Conservation (phyloP, 1,140 invertebrate genomes). For the Neotoxoptera formosana region DNA sequence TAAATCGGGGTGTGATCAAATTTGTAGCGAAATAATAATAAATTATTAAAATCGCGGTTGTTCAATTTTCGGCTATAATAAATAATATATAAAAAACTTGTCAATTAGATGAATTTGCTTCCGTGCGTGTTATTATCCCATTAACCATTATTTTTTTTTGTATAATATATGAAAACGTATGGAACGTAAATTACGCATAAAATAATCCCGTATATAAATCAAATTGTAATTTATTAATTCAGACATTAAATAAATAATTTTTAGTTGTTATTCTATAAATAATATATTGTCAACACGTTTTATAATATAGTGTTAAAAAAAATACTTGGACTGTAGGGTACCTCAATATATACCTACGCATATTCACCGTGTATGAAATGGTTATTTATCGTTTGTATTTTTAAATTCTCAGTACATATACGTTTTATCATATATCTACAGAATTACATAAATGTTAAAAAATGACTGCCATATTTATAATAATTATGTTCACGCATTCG, state of each 20-base stretch:
- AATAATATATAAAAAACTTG: conserved; percentile 22
- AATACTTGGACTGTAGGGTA: neutral
- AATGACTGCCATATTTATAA: neutral
- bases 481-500: neutral
- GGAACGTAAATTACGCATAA: neutral
- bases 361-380: neutral
- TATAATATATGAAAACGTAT: neutral
- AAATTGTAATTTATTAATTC: conserved; percentile 35
- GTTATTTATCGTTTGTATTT: neutral
- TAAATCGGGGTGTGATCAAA: neutral
- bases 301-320: neutral
- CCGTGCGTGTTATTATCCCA: conserved; percentile 29
- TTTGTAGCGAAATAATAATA: neutral
- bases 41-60: neutral
- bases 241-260: conserved; percentile 15
- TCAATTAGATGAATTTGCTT: conserved; percentile 15
- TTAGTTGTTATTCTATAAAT: neutral
- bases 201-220: neutral
- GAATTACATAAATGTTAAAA: neutral
- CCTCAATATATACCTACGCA: neutral
- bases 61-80: neutral
- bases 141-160: neutral
- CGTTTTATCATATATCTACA: neutral
- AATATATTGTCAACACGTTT: conserved; percentile 23
- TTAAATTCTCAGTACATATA: neutral